Percentiles rank a stretch among this genome's conserved stretches.
phyloP scores from a whole-genome alignment of 2,113 vertebrate genomes.

The Elephas maximus region DNA sequence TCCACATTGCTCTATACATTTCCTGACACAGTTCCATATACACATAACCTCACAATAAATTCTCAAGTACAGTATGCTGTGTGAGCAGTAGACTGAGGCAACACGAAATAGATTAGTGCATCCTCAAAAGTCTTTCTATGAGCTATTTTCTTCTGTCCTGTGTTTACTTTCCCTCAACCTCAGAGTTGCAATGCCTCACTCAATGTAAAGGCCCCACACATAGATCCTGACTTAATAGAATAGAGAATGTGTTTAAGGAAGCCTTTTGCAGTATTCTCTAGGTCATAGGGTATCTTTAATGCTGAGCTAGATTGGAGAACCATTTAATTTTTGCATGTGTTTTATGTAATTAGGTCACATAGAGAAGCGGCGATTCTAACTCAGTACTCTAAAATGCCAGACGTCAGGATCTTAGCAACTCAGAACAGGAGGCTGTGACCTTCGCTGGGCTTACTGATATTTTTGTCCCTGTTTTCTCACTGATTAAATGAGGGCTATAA shows the following conservation, averaged over 20 bases:
- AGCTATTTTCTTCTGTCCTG: not conserved
- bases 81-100: not conserved
- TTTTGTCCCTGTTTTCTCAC: conserved; percentile 38
- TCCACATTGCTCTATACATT: not conserved
- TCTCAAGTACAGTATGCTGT: not conserved
- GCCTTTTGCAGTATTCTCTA: not conserved
- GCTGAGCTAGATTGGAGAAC: not conserved
- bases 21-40: not conserved
- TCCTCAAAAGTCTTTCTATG: not conserved
- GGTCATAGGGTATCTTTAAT: not conserved
- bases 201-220: not conserved
- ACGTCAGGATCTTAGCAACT: not conserved
- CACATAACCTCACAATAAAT: not conserved
- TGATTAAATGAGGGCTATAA: not conserved
- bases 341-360: not conserved
- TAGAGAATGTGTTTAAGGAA: not conserved
- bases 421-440: not conserved
- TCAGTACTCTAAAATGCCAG: not conserved
- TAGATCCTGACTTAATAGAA: not conserved
- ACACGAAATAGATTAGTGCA: not conserved
- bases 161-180: not conserved
- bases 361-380: not conserved
- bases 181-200: not conserved
- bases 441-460: conserved; percentile 1
- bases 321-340: not conserved